Evolutionary conservation across 2,888 invertebrate genomes (phyloP).

Genomic region (Cheiracanthium punctorium): DNA sequence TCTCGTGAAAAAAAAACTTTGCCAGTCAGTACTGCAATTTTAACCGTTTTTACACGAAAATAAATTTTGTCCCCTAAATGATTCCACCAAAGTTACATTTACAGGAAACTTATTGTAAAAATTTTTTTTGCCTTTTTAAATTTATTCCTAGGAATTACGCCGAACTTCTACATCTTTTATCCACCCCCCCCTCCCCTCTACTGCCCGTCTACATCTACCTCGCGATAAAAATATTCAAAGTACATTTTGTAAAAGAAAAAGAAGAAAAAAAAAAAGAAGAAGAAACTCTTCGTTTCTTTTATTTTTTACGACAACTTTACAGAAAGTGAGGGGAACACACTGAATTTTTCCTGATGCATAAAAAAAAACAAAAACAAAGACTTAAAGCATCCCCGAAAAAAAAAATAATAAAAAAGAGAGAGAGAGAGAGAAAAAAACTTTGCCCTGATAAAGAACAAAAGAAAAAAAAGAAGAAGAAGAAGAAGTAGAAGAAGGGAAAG

Average conservation of each 20-base stretch:
- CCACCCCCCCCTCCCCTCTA: no score
- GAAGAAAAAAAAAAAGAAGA: conserved; percentile 21
- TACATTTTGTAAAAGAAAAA: conserved; percentile 10
- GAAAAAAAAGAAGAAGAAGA: conserved; percentile 3
- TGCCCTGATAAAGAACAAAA: conserved; percentile 12
- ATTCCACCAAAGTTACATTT: no score
- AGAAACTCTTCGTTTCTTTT: conserved; percentile 16
- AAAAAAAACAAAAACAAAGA: not conserved
- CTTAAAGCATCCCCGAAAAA: not conserved
- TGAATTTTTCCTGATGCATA: not conserved
- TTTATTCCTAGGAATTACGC: no score
- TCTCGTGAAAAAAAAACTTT: no score
- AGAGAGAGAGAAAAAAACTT: not conserved
- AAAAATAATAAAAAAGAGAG: not conserved
- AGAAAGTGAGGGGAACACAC: not conserved
- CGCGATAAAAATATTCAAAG: not conserved
- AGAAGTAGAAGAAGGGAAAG: conserved; percentile 15
- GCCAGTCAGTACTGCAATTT: no score
- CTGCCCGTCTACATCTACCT: conserved; percentile 1
- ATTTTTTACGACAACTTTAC: not conserved
- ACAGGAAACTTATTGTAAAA: no score
- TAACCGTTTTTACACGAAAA: no score
- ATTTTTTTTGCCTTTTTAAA: no score
- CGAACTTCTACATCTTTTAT: not conserved
- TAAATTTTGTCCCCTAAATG: no score